Conservation (phyloP, 2,113 vertebrate species). For the Microtus richardsoni region DNA sequence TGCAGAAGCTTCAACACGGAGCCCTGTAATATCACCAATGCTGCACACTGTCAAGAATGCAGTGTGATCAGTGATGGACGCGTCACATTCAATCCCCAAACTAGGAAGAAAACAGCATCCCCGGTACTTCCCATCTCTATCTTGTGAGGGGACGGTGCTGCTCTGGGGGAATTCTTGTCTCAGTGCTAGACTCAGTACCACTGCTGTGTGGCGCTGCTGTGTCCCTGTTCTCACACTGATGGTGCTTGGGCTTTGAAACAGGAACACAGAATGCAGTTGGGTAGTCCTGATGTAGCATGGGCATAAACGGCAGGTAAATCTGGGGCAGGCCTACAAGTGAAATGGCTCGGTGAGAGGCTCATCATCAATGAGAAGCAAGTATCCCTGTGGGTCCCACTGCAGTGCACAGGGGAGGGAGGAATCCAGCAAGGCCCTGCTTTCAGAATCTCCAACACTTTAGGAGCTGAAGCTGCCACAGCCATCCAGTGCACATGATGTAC, state of each 20-base stretch:
- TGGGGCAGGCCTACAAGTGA: background rate
- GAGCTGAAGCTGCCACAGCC: background rate
- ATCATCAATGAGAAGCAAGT: fast-evolving
- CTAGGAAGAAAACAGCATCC: background rate
- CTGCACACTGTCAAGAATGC: background rate
- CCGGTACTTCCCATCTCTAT: background rate
- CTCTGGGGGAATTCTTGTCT: background rate
- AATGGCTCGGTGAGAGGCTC: background rate
- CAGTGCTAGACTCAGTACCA: no score
- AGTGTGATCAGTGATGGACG: background rate
- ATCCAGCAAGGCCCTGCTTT: background rate
- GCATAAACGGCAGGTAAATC: background rate
- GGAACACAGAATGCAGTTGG: background rate
- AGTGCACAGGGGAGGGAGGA: background rate
- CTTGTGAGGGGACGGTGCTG: background rate
- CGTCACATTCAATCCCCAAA: background rate
- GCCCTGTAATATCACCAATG: background rate
- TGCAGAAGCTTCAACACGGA: background rate
- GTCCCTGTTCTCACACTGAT: background rate
- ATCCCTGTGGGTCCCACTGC: fast-evolving
- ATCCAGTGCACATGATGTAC: no score
- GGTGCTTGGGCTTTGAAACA: background rate
- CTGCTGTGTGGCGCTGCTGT: background rate
- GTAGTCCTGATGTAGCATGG: fast-evolving
- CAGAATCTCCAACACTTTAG: fast-evolving